phyloP scores from a whole-genome alignment of 2,797 vertebrate species.

The Eospalax fontanierii region DNA sequence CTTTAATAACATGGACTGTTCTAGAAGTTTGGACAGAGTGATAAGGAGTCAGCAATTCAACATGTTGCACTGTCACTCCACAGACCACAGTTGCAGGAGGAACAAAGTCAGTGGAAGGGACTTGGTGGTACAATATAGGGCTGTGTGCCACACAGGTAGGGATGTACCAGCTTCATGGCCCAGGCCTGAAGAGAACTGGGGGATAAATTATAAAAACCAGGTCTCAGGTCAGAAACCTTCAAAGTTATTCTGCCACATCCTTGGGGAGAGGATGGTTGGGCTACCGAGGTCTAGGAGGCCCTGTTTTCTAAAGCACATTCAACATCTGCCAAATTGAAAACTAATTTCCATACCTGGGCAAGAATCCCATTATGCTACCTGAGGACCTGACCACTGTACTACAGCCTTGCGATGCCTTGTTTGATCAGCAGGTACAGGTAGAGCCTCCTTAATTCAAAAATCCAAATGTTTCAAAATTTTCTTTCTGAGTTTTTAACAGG shows the following conservation, averaged over 20 bases:
- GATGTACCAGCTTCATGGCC: accelerated
- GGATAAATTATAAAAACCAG: neutral
- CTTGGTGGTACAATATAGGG: no score
- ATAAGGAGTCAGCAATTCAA: neutral
- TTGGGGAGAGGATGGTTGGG: neutral
- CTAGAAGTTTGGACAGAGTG: neutral
- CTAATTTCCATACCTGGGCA: neutral
- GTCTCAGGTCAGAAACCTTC: neutral
- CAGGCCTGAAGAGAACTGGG: neutral
- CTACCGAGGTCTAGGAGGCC: neutral
- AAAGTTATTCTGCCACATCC: neutral
- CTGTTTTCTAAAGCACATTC: neutral
- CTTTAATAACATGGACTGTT: neutral
- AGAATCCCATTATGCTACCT: neutral
- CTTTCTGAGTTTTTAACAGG: neutral
- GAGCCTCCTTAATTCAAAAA: neutral
- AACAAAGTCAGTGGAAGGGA: neutral
- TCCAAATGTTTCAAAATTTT: neutral
- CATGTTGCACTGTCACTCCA: neutral
- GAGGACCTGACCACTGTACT: neutral
- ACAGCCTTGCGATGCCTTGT: neutral
- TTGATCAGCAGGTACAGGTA: neutral
- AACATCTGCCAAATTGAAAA: neutral
- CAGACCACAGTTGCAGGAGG: neutral
- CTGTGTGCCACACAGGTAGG: accelerated